These are phyloP conservation scores for Conopomorpha cramerella DNA, from an alignment of 1,140 invertebrate genomes.

Conservation along the genomic window DNA sequence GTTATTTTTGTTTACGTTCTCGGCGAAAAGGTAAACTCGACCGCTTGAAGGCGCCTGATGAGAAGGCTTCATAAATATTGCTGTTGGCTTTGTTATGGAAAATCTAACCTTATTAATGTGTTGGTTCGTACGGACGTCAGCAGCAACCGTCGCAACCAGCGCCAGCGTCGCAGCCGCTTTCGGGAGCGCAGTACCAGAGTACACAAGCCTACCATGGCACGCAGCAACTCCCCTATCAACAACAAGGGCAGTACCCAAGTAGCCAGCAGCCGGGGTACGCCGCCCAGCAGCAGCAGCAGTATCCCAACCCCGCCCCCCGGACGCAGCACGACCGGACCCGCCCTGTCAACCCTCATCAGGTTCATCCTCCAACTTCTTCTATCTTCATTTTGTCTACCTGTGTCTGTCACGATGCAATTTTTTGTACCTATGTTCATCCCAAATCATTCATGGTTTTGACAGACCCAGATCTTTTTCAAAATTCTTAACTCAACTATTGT, in stretches of 20 bases:
- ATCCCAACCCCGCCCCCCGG: constrained; percentile 41
- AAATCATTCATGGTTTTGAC: too few relatives aligned
- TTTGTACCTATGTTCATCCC: too few relatives aligned
- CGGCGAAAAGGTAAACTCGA: too few relatives aligned
- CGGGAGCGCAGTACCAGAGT: constrained; percentile 55
- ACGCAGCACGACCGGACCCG: constrained; percentile 49
- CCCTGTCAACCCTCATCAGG: constrained; percentile 51
- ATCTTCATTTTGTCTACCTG: constrained; percentile 4
- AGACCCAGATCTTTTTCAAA: too few relatives aligned
- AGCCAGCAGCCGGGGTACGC: constrained; percentile 47
- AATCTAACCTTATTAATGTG: constrained; percentile 62
- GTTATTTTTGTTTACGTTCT: too few relatives aligned
- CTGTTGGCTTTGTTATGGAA: constrained; percentile 52
- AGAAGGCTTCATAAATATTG: constrained; percentile 42
- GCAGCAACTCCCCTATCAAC: constrained; percentile 53
- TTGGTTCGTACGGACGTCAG: constrained; percentile 60
- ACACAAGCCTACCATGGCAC: constrained; percentile 57
- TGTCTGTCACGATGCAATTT: constrained; percentile 1
- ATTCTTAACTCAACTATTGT: too few relatives aligned
- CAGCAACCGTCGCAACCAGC: constrained; percentile 60
- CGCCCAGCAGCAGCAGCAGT: constrained; percentile 35
- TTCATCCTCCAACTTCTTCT: constrained; percentile 12
- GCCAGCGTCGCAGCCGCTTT: constrained; percentile 63
- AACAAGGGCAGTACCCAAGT: constrained; percentile 48
- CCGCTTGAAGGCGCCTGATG: too few relatives aligned